These are phyloP conservation scores for Noctua pronuba DNA, from an alignment of 2,888 invertebrate species.

Conservation along the genomic window DNA sequence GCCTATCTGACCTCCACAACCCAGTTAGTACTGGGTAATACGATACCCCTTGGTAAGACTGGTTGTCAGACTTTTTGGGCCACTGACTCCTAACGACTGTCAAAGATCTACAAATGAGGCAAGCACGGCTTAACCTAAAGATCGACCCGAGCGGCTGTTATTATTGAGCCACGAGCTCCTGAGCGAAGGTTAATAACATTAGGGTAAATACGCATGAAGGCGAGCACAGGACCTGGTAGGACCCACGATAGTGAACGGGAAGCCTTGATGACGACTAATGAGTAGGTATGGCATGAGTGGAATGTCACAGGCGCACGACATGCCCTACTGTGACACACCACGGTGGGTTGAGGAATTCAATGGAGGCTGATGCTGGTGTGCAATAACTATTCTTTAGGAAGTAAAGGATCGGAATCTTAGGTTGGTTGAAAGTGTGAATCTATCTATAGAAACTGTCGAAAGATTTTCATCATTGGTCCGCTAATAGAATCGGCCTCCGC, in stretches of 20 bases:
- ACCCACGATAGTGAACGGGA: constrained; percentile 72
- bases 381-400: constrained; percentile 24
- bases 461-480: constrained; percentile 71
- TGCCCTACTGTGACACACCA: constrained; percentile 66
- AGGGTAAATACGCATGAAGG: constrained; percentile 77
- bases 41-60: too few species aligned
- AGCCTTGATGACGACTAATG: constrained; percentile 74
- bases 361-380: constrained; percentile 28
- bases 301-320: constrained; percentile 81
- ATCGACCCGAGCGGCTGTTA: too few species aligned
- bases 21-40: too few species aligned
- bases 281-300: constrained; percentile 71
- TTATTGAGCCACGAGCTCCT: too few species aligned
- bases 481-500: constrained; percentile 75
- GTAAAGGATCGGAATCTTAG: neutral
- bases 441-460: constrained; percentile 34
- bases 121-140: too few species aligned
- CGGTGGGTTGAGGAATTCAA: constrained; percentile 60
- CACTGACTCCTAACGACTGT: too few species aligned
- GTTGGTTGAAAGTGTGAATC: constrained; percentile 21
- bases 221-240: constrained; percentile 66
- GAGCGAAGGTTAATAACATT: constrained; percentile 76
- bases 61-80: too few species aligned
- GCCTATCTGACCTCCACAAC: too few species aligned
- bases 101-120: too few species aligned